Percentiles rank a stretch among this genome's conserved stretches.
phyloP scores from a whole-genome alignment of 2,797 vertebrate species.

The Chiloscyllium punctatum region DNA sequence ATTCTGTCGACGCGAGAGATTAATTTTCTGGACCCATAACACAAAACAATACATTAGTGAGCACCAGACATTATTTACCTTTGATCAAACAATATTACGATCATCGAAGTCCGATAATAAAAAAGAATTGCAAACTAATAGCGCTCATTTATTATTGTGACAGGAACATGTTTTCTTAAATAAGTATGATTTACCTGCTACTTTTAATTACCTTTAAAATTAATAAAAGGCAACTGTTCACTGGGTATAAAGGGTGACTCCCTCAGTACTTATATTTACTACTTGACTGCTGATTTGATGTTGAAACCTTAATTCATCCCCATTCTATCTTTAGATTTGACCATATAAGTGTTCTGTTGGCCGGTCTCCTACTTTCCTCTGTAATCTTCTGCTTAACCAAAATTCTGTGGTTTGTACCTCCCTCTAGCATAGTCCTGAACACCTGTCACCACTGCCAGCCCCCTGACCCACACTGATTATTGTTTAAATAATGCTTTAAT shows the following conservation, averaged over 20 bases:
- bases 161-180: slow-evolving; percentile 26
- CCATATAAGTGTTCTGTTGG: neutral
- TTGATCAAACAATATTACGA: neutral
- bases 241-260: neutral
- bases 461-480: neutral
- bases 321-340: neutral
- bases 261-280: neutral
- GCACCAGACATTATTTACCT: neutral
- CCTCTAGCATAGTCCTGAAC: too few relatives aligned
- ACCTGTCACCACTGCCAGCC: neutral
- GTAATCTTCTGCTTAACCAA: neutral
- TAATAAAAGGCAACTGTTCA: neutral
- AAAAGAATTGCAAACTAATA: neutral
- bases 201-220: neutral
- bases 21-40: neutral
- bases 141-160: neutral
- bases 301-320: neutral
- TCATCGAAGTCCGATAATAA: slow-evolving; percentile 26
- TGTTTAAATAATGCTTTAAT: neutral
- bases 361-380: neutral
- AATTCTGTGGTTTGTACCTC: neutral
- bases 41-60: neutral
- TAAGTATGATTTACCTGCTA: slow-evolving; percentile 28
- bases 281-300: neutral
- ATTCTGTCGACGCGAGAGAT: neutral